Conservation (phyloP, 2,797 vertebrate genomes). For the Sebastes melanostomus region DNA sequence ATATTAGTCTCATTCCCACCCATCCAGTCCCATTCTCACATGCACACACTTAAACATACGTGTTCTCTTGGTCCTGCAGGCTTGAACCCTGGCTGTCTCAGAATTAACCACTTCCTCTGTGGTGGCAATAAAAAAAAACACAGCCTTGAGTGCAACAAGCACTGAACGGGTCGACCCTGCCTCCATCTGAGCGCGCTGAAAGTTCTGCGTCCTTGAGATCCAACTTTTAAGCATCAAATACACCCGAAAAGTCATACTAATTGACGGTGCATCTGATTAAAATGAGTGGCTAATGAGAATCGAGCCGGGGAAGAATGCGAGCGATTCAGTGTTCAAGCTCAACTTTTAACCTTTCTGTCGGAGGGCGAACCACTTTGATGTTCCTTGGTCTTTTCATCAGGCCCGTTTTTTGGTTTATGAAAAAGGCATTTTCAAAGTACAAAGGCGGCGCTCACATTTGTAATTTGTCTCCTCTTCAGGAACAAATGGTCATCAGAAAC, state of each 20-base stretch:
- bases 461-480: slow-evolving; percentile 88
- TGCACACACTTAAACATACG: slow-evolving; percentile 15
- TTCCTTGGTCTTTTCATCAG: slow-evolving; percentile 95
- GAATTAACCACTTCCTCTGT: slow-evolving; percentile 75
- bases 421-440: slow-evolving; percentile 87
- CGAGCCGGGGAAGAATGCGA: slow-evolving; percentile 86
- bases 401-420: slow-evolving; percentile 84
- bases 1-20: not conserved
- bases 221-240: slow-evolving; percentile 86
- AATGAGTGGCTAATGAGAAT: slow-evolving; percentile 97
- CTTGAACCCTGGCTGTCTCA: slow-evolving; percentile 58
- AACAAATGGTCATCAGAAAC: slow-evolving; percentile 81
- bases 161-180: slow-evolving; percentile 23
- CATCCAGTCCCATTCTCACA: not conserved
- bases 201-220: slow-evolving; percentile 88
- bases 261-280: slow-evolving; percentile 95
- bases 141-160: slow-evolving; percentile 24
- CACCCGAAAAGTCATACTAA: slow-evolving; percentile 86
- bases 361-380: slow-evolving; percentile 93
- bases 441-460: slow-evolving; percentile 89
- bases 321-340: slow-evolving; percentile 90
- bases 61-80: slow-evolving; percentile 29
- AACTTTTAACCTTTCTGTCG: slow-evolving; percentile 95
- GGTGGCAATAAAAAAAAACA: slow-evolving; percentile 63
- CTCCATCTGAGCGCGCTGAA: slow-evolving; percentile 53